Evolutionary conservation across 2,797 vertebrate genomes (phyloP).

Genomic region (Eidolon dupreanum): DNA sequence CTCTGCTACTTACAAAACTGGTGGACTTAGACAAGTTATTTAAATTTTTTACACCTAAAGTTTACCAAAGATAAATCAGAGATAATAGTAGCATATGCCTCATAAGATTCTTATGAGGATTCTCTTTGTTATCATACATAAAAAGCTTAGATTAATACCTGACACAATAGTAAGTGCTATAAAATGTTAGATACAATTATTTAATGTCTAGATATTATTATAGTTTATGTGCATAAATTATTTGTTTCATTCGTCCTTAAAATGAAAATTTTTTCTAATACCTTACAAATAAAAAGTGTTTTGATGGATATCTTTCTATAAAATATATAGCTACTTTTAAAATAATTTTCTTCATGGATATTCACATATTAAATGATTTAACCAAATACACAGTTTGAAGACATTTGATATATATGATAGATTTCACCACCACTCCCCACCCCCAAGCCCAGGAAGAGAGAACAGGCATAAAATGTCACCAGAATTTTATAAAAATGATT

Average conservation of each 20-base stretch:
- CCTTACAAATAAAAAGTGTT: slow-evolving; percentile 32
- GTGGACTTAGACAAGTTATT: background rate
- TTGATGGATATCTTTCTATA: background rate
- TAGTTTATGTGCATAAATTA: background rate
- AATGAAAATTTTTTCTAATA: background rate
- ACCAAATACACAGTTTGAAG: background rate
- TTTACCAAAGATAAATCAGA: background rate
- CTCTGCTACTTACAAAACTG: background rate
- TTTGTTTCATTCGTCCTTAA: background rate
- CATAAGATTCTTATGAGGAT: background rate
- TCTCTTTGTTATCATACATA: background rate
- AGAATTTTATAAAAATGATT: background rate
- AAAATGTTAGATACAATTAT: background rate
- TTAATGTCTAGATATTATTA: background rate
- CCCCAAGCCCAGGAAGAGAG: background rate
- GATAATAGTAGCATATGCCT: background rate
- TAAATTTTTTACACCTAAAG: background rate
- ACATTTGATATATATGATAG: background rate
- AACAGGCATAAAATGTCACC: background rate
- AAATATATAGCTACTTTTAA: background rate
- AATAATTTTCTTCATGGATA: background rate
- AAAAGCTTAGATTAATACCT: background rate
- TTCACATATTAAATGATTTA: background rate
- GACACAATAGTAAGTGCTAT: background rate
- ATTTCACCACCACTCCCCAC: background rate